phyloP scores from a whole-genome alignment of 2,888 invertebrate genomes.

The Hylaea fasciaria region DNA sequence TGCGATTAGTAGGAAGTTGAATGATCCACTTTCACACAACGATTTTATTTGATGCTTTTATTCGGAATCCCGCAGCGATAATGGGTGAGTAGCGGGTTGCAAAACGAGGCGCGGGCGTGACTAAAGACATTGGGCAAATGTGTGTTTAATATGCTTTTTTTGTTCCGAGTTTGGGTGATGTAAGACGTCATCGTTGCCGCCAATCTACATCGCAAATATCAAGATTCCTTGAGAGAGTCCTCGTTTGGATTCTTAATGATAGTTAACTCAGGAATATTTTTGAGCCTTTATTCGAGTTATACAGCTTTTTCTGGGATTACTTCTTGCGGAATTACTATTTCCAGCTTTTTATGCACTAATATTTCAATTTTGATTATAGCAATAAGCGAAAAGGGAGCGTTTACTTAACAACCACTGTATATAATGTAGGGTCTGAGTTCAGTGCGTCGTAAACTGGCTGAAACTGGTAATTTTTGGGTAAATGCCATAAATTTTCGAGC shows the following conservation, averaged over 20 bases:
- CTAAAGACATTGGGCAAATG: constrained; percentile 17
- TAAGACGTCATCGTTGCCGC: constrained; percentile 10
- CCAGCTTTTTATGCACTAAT: constrained; percentile 41
- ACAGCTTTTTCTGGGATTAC: constrained; percentile 26
- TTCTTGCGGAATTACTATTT: constrained; percentile 30
- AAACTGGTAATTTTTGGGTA: constrained; percentile 76
- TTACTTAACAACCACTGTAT: constrained; percentile 47
- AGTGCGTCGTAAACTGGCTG: constrained; percentile 68
- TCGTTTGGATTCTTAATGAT: neutral
- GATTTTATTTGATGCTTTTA: constrained; percentile 15
- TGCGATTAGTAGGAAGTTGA: neutral
- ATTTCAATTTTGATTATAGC: constrained; percentile 47
- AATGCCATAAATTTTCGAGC: constrained; percentile 75
- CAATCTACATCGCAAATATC: neutral
- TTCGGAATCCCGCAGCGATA: constrained; percentile 13
- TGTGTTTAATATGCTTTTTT: constrained; percentile 6
- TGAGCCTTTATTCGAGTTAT: constrained; percentile 8
- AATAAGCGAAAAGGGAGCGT: constrained; percentile 46
- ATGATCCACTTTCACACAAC: constrained; percentile 31
- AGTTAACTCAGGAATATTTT: neutral
- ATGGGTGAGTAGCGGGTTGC: constrained; percentile 21
- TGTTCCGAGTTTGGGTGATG: constrained; percentile 15
- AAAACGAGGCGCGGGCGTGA: constrained; percentile 19
- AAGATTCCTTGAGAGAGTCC: neutral
- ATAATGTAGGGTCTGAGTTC: constrained; percentile 53